phyloP scores from a whole-genome alignment of 2,113 vertebrate genomes.

The Brachionichthys hirsutus region DNA sequence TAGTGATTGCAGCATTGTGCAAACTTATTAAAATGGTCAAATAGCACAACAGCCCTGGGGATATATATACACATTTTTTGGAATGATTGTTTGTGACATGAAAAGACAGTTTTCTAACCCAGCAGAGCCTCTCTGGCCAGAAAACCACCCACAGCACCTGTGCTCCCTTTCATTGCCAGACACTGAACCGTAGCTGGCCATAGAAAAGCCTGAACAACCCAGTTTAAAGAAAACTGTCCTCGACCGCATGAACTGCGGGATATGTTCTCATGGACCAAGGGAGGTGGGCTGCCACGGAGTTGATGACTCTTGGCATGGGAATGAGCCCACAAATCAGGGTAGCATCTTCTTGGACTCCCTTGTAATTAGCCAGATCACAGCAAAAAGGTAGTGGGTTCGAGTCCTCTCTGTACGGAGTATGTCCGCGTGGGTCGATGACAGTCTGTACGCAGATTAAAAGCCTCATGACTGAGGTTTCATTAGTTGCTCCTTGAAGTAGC shows the following conservation, averaged over 20 bases:
- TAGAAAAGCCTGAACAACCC: neutral
- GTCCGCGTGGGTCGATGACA: too few species aligned
- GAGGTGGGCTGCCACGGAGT: too few species aligned
- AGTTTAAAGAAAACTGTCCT: too few species aligned
- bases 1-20: conserved; percentile 15
- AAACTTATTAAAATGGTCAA: conserved; percentile 46
- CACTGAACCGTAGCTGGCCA: conserved; percentile 15
- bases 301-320: too few species aligned
- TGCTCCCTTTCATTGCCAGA: conserved; percentile 34
- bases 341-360: too few species aligned
- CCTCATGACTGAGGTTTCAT: too few species aligned
- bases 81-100: conserved; percentile 53
- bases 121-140: conserved; percentile 49
- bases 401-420: too few species aligned
- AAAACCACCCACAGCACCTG: conserved; percentile 30
- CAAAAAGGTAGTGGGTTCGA: too few species aligned
- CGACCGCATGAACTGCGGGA: too few species aligned
- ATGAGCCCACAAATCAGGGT: too few species aligned
- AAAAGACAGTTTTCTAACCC: conserved; percentile 44
- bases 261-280: too few species aligned
- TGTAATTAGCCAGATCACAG: too few species aligned
- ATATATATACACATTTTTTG: conserved; percentile 28
- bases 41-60: conserved; percentile 28
- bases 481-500: conserved; percentile 1
- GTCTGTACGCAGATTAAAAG: neutral